A percentile compares a stretch with the other conserved stretches of the same genome.
Conservation (phyloP, 1,140 invertebrate genomes). For the Leptestheria dahalacensis region DNA sequence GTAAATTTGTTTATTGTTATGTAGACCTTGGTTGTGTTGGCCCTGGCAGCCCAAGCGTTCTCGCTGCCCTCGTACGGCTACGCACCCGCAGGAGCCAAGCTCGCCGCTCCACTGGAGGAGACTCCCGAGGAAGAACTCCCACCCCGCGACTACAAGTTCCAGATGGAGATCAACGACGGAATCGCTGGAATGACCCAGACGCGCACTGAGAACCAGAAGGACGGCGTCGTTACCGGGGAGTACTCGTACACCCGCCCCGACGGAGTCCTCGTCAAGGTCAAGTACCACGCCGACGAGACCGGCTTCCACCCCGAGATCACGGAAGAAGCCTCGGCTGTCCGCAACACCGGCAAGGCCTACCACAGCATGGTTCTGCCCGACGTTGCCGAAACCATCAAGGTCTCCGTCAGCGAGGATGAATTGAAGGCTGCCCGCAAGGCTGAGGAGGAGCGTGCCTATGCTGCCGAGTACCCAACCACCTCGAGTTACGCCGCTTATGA, state of each 20-base stretch:
- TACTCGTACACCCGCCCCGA: constrained; percentile 14
- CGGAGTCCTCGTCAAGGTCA: constrained; percentile 14
- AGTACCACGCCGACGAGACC: constrained; percentile 14
- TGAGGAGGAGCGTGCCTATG: neutral
- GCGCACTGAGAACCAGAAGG: constrained; percentile 11
- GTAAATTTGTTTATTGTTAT: neutral
- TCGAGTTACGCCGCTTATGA: neutral
- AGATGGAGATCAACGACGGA: constrained; percentile 15
- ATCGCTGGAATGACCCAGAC: constrained; percentile 12
- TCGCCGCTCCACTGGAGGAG: neutral
- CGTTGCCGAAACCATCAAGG: constrained; percentile 4
- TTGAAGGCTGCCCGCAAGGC: neutral
- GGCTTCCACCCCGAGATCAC: constrained; percentile 14
- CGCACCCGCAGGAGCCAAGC: neutral
- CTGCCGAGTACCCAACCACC: neutral
- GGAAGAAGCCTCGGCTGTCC: neutral
- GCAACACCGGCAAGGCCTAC: neutral
- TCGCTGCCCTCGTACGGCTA: neutral
- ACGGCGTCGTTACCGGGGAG: constrained; percentile 12
- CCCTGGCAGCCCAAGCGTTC: neutral
- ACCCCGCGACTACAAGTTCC: constrained; percentile 15
- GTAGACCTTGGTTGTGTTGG: constrained; percentile 8
- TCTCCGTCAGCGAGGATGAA: constrained; percentile 10
- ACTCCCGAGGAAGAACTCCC: neutral
- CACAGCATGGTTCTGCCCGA: constrained; percentile 11